Evolutionary conservation across 2,113 vertebrate species (phyloP), one percentile per base, ranked within the genome.

Genomic region (Porphyrio hochstetteri): DNA sequence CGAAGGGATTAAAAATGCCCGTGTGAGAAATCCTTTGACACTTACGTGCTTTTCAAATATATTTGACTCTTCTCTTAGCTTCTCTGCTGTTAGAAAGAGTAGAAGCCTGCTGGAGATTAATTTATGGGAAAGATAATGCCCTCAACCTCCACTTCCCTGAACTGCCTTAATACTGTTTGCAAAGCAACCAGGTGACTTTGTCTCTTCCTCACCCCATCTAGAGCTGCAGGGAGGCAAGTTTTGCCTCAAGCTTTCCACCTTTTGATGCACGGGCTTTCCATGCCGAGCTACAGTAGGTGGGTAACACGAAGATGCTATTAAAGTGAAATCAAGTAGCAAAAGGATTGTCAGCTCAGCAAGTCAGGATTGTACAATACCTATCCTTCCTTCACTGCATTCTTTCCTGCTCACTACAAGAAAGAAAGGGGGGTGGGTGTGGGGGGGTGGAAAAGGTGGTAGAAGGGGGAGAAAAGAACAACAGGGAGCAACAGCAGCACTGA

Each of bases 101-200:
- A 95, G 96, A 98, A 98, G 95, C 95, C 97, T 87, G 88, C 97
- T 96, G 92, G 95, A 98, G 98, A 98, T 98, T 98, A 98, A 98
- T 97, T 98, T 97, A 70, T 84, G 82, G 96, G 95, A 95, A 94
- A 77, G 90, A 67, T 70, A 81, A 93, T 77, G 31, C 82, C 96
- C 70, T 82, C 95, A 75, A 90, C 74, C 48, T 42, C 46, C 36
- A 74, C 68, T 64, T 96, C 40, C 84, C 86, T 90, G 70, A 87
- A 69, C 61, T 87, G 61, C 82, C 59, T 81, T 93, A 92, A 50
- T 63, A 52, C 67, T 94, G 80, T 71, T 91, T 90, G 81, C 74
- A 69, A 59, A 81, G 64, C 82, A 93, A 69, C 46, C 61, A 33
- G 83, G 56, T 35, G 60, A 81, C 76, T 85, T 92, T 91, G 61